phyloP scores from a whole-genome alignment of 2,113 vertebrate species.

The Mustela nigripes region DNA sequence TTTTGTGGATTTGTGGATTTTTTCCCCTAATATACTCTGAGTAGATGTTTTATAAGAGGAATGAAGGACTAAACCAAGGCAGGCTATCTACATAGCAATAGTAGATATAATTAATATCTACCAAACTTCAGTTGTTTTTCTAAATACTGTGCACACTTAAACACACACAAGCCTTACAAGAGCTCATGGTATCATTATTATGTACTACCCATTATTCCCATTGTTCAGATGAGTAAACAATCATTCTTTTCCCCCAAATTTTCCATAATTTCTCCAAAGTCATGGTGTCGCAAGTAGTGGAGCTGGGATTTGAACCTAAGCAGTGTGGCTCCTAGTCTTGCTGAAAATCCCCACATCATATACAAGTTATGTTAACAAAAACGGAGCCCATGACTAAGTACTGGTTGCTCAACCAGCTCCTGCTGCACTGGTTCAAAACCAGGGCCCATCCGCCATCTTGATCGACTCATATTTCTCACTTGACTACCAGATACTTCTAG shows the following conservation, averaged over 20 bases:
- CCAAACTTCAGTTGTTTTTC: background rate
- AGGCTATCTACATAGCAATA: background rate
- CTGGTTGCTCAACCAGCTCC: background rate
- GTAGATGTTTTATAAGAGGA: background rate
- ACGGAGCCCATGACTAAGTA: accelerated
- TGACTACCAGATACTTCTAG: background rate
- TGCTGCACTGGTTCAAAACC: background rate
- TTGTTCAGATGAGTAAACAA: background rate
- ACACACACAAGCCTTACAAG: background rate
- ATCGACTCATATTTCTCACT: background rate
- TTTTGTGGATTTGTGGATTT: background rate
- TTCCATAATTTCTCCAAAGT: background rate
- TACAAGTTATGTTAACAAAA: background rate
- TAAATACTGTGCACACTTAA: background rate
- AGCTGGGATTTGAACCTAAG: background rate
- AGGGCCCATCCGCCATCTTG: too few relatives aligned
- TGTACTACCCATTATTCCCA: background rate
- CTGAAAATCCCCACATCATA: background rate
- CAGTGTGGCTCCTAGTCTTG: background rate
- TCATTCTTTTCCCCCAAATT: background rate
- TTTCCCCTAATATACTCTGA: background rate
- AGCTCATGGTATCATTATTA: background rate
- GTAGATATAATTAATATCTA: background rate
- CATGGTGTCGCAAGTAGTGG: background rate
- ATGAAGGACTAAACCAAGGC: background rate